Evolutionary conservation across 2,113 vertebrate species (phyloP).

Genomic region (Percopsis transmontana): DNA sequence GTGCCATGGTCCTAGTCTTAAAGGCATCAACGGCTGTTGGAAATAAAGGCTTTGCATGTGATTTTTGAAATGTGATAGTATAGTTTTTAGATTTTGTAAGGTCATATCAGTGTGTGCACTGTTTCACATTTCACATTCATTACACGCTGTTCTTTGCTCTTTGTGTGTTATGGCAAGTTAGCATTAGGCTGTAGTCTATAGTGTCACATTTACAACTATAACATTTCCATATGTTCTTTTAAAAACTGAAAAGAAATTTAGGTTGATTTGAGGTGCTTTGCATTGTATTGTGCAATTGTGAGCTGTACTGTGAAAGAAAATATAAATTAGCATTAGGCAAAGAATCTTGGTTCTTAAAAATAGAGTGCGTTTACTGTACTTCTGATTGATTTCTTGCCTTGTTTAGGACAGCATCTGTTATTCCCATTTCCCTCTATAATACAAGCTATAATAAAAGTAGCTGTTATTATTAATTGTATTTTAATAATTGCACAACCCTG

Average conservation of each 20-base stretch:
- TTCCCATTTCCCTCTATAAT: no score
- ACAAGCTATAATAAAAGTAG: no score
- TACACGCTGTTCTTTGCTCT: neutral
- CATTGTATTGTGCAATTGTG: neutral
- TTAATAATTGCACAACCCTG: neutral
- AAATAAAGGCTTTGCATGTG: slow-evolving; percentile 5
- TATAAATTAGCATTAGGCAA: no score
- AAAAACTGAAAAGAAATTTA: neutral
- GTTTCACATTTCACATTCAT: neutral
- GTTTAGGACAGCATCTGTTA: no score
- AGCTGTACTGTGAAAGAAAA: no score
- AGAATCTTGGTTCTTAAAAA: no score
- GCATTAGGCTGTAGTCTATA: no score
- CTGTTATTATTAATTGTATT: no score
- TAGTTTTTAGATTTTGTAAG: slow-evolving; percentile 25
- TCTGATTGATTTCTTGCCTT: neutral
- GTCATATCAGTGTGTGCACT: slow-evolving; percentile 20
- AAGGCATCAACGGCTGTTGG: slow-evolving; percentile 18
- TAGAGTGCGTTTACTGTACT: neutral
- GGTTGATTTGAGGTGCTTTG: neutral
- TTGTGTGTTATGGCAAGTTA: neutral
- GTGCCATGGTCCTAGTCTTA: slow-evolving; percentile 5
- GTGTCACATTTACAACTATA: no score
- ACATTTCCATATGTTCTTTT: no score
- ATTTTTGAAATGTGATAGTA: slow-evolving; percentile 12